phyloP scores from a whole-genome alignment of 2,113 vertebrate species.

The Syngnathus scovelli region DNA sequence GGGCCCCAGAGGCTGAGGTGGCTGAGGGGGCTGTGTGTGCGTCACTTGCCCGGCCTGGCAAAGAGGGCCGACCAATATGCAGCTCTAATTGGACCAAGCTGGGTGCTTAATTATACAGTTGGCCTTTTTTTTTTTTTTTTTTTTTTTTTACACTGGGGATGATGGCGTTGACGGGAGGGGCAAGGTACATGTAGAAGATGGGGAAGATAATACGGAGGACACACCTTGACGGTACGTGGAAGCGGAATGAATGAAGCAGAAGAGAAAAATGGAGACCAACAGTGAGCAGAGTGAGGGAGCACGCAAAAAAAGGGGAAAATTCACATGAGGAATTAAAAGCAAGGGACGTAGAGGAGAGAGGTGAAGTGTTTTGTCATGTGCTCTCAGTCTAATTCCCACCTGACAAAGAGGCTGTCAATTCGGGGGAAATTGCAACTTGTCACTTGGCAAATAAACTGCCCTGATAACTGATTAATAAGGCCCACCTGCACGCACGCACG shows the following conservation, averaged over 20 bases:
- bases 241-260: not conserved
- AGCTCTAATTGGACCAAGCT: constrained; percentile 99
- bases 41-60: constrained; percentile 74
- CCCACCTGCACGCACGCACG: constrained; percentile 78
- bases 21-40: constrained; percentile 14
- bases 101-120: constrained; percentile 99
- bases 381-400: constrained; percentile 97
- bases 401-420: constrained; percentile 96
- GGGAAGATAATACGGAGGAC: constrained; percentile 62
- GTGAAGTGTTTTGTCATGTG: constrained; percentile 99
- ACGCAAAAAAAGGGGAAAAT: not conserved
- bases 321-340: constrained; percentile 16
- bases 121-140: constrained; percentile 83
- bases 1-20: constrained; percentile 60
- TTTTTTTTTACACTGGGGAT: constrained; percentile 71
- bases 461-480: constrained; percentile 99
- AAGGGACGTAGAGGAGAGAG: constrained; percentile 45
- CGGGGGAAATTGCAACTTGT: constrained; percentile 98
- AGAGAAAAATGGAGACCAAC: constrained; percentile 56
- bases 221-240: constrained; percentile 46
- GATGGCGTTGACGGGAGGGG: constrained; percentile 62
- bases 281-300: constrained; percentile 25
- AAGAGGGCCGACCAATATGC: constrained; percentile 91
- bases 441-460: constrained; percentile 95
- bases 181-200: constrained; percentile 72